phyloP scores from a whole-genome alignment of 2,113 vertebrate species.

The Empidonax alnorum region DNA sequence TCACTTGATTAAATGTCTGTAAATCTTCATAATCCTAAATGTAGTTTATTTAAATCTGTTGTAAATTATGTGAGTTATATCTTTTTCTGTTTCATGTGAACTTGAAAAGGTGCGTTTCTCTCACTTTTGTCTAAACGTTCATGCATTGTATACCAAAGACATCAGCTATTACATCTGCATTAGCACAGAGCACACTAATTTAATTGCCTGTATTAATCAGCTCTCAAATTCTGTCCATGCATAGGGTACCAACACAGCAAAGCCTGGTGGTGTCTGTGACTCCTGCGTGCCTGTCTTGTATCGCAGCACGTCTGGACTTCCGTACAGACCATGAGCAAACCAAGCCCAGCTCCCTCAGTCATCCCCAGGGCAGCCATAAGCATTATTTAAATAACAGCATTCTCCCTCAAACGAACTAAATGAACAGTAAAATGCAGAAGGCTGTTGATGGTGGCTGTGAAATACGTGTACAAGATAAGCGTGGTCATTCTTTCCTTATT shows the following conservation, averaged over 20 bases:
- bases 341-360: not conserved
- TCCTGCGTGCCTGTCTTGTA: not conserved
- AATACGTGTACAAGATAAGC: not conserved
- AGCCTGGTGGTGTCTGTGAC: not conserved
- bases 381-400: not conserved
- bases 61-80: slow-evolving; percentile 79
- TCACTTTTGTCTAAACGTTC: slow-evolving; percentile 59
- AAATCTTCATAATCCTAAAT: slow-evolving; percentile 79
- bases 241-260: slow-evolving; percentile 48
- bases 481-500: not conserved
- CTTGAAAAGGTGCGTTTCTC: slow-evolving; percentile 70
- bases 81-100: slow-evolving; percentile 74
- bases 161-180: slow-evolving; percentile 67
- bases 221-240: slow-evolving; percentile 23
- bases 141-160: slow-evolving; percentile 89
- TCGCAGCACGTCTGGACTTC: not conserved
- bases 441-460: not conserved
- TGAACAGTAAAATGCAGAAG: not conserved
- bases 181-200: slow-evolving; percentile 52
- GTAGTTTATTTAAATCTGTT: slow-evolving; percentile 83
- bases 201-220: slow-evolving; percentile 37
- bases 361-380: not conserved
- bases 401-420: not conserved
- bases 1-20: slow-evolving; percentile 82
- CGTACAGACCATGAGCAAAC: not conserved